Percentiles rank a stretch among this genome's conserved stretches.
Conservation (phyloP, 2,797 vertebrate genomes). For the Melanotaenia pygmaea region DNA sequence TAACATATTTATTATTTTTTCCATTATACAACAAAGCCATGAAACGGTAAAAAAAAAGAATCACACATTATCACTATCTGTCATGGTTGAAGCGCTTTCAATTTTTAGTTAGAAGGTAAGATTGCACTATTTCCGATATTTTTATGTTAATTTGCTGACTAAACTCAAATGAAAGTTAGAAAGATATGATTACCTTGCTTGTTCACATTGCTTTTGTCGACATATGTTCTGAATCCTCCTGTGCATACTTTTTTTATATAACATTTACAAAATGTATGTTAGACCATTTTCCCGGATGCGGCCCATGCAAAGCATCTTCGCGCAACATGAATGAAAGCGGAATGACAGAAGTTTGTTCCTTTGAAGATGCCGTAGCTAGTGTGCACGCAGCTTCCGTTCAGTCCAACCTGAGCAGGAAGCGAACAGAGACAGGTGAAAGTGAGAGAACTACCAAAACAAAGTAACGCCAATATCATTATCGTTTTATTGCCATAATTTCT, state of each 20-base stretch:
- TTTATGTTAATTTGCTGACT: too few relatives aligned
- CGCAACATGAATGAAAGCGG: neutral
- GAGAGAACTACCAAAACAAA: constrained; percentile 66
- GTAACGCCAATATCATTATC: neutral
- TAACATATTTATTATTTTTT: too few relatives aligned
- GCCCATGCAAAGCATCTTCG: neutral
- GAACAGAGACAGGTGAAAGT: constrained; percentile 27
- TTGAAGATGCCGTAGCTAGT: constrained; percentile 59
- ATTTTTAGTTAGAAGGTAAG: constrained; percentile 40
- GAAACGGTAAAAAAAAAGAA: neutral
- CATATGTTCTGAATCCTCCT: neutral
- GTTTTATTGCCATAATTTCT: neutral
- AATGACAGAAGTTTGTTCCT: constrained; percentile 40
- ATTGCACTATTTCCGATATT: neutral
- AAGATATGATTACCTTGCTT: constrained; percentile 7
- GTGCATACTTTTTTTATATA: too few relatives aligned
- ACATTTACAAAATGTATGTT: neutral
- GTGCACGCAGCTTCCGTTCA: constrained; percentile 53
- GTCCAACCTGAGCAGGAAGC: constrained; percentile 56
- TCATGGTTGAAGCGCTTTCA: too few relatives aligned
- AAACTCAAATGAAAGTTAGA: constrained; percentile 4
- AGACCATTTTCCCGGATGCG: neutral
- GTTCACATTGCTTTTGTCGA: neutral
- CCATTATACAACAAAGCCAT: neutral
- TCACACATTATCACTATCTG: too few relatives aligned